Evolutionary conservation across 2,797 vertebrate species (phyloP), one percentile per base, ranked within the genome.

Genomic region (Gymnoscopelus braueri): DNA sequence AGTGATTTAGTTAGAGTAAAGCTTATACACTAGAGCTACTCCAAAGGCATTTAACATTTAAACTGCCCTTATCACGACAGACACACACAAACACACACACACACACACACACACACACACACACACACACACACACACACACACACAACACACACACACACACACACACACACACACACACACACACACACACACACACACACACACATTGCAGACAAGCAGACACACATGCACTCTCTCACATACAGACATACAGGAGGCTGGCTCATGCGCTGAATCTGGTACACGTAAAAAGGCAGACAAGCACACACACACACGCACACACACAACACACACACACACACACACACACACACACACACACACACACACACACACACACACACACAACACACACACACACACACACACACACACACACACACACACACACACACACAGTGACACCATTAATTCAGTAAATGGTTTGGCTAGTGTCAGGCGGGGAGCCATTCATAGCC

Each of bases 41-140:
- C 32, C 26, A 57, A 13, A 29, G 32, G 32, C 24, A 57, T 59
- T 59, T 39, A 39, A 35, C 57, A 59, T 59, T 59, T 59, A 59
- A 59, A 39, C 29, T 39, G 57, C 26, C 13, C 14, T 59, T 59
- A 59, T 35, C 57, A 8, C 57, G 15, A 59, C 26, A 32, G 7
- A 59, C 32, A 39, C n/a, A 54, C 32, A 15, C 57, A 59, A 9
- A 24, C 19, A 29, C 54, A 56, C 12, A 52, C 51, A 19, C 14
- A n/a, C 11, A 50, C 9, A 50, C 48, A 50, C 9, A 49, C 48
- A 49, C 48, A 11, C 48, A 49, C 15, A 55, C 3, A 53, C n/a
- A 53, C 14, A 53, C 52, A 53, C 52, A 19, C 52, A 53, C 52
- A 53, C 52, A 19, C 52, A 54, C 4, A 5, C 14, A 54, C 52